phyloP scores from a whole-genome alignment of 2,113 vertebrate species.

The Cheirogaleus medius region DNA sequence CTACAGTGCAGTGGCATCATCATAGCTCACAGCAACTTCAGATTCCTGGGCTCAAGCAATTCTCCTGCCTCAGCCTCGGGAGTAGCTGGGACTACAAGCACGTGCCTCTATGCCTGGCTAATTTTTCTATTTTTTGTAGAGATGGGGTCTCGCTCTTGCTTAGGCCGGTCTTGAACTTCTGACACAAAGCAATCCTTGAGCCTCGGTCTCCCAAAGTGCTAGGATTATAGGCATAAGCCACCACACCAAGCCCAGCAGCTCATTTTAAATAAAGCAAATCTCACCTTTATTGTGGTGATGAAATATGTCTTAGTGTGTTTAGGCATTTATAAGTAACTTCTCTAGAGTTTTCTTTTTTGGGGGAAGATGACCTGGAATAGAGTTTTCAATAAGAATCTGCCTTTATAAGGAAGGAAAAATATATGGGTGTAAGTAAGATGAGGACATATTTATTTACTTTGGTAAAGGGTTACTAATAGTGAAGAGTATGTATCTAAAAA shows the following conservation, averaged over 20 bases:
- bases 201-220: not conserved
- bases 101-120: no score
- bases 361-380: not conserved
- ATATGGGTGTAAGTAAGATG: not conserved
- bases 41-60: no score
- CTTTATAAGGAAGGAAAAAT: not conserved
- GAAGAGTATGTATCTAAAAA: not conserved
- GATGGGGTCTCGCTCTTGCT: not conserved
- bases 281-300: not conserved
- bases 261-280: not conserved
- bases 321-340: not conserved
- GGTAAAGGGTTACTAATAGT: not conserved
- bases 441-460: not conserved
- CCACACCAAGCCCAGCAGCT: not conserved
- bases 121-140: not conserved
- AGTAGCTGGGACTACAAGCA: no score
- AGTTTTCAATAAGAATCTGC: not conserved
- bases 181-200: not conserved
- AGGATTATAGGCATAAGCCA: not conserved
- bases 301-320: not conserved
- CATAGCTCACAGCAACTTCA: no score
- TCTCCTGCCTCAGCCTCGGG: no score
- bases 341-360: slow-evolving; percentile 15
- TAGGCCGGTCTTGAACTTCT: not conserved
- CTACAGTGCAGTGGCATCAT: no score